Evolutionary conservation across 35 echinoderm and acorn worm genomes (phyloP).

Genomic region (Patiria miniata): DNA sequence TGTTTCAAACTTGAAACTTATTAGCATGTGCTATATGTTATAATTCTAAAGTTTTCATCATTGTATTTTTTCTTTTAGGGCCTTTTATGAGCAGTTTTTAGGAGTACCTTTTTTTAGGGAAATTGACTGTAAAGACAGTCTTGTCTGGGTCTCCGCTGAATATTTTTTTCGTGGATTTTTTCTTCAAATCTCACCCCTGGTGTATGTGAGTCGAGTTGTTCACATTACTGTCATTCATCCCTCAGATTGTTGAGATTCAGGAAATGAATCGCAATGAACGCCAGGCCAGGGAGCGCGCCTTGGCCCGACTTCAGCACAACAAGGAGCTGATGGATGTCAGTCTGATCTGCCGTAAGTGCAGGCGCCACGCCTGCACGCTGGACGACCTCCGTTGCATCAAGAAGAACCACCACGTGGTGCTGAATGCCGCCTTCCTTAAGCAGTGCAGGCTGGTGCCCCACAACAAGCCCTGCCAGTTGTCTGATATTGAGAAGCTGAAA

Average conservation of each 20-base stretch:
- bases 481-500: background rate
- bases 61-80: too few species aligned
- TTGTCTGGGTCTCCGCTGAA: too few species aligned
- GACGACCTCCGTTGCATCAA: conserved; percentile 52
- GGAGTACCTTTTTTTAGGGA: too few species aligned
- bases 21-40: too few species aligned
- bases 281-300: background rate
- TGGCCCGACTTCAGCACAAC: background rate
- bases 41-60: too few species aligned
- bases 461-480: background rate
- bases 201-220: too few species aligned
- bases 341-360: conserved; percentile 52
- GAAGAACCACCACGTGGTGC: conserved; percentile 46
- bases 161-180: too few species aligned
- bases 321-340: background rate
- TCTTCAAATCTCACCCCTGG: too few species aligned
- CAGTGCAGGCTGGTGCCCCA: background rate
- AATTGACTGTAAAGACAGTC: too few species aligned
- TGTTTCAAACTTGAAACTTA: too few species aligned
- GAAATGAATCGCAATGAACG: conserved; percentile 28
- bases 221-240: background rate
- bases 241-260: conserved; percentile 24
- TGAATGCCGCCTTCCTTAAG: background rate
- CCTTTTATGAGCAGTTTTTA: too few species aligned
- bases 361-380: conserved; percentile 8